Base-by-base conservation (phyloP, 2,113 vertebrate genomes). In the Epinephelus cyanopodus region DNA sequence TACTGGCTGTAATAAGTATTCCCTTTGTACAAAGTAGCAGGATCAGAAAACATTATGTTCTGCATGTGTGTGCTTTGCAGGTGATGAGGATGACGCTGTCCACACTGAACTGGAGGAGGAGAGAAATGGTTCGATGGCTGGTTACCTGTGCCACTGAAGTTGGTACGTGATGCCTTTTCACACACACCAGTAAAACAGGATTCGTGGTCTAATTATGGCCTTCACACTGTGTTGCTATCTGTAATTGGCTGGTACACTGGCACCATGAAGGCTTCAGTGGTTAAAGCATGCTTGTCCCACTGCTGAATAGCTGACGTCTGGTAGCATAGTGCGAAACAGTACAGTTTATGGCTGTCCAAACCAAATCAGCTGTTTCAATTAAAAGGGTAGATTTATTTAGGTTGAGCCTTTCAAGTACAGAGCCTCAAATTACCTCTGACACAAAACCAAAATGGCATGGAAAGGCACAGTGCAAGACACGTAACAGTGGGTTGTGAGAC, bases 1-100 rank as follows among this genome's bases (percentile, higher is more conserved):
- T 9, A 18, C 0, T 3, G 25, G 48, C 10, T 67, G 39, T 9
- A 19, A 47, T 67, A 17, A 8, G 61, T 37, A 6, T 54, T 39
- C 4, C 62, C 4, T 5, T 25, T 12, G 14, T 50, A 13, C 11
- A 45, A 56, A 68, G 54, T 2, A 19, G 39, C 19, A 0, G 39
- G 19, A 58, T n/a, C 15, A 29, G 23, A 15, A 42, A 23, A 14
- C 15, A 3, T 45, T 6, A 56, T 77, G 1, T 14, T 33, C n/a
- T 70, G n/a, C 8, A 0, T 57, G 60, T 84, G 60, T 84, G 0
- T 89, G 0, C 1, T 7, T 47, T 82, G 21, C 92, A 99, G 98
- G 98, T 99, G 86, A 99, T 99, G 98, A 96, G 98, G 81, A 99
- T 99, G 98, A 99, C 98, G 5, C 94, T 99, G 85, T 99, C 98